phyloP scores from a whole-genome alignment of 2,113 vertebrate species.

The Macquaria australasica region DNA sequence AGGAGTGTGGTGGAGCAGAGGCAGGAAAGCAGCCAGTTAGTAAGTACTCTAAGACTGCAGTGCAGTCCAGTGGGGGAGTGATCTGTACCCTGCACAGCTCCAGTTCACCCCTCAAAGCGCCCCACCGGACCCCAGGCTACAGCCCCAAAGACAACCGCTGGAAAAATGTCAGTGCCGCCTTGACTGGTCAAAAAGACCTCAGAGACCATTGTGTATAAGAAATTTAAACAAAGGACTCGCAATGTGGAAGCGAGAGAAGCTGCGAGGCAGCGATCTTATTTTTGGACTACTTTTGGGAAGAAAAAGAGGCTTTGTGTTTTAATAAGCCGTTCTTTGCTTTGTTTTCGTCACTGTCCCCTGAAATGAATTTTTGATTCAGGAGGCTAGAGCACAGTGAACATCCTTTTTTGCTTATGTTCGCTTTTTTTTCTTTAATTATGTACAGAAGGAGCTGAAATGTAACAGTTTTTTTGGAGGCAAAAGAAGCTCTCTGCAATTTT shows the following conservation, averaged over 20 bases:
- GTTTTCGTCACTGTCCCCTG: slow-evolving; percentile 71
- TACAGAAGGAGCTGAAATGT: slow-evolving; percentile 83
- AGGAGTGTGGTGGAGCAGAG: slow-evolving; percentile 82
- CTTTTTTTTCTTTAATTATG: slow-evolving; percentile 83
- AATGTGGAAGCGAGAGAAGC: slow-evolving; percentile 55
- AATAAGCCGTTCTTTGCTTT: slow-evolving; percentile 73
- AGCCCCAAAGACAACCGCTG: slow-evolving; percentile 96
- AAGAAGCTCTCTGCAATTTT: slow-evolving; percentile 78
- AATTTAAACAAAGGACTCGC: slow-evolving; percentile 55
- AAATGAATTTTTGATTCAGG: slow-evolving; percentile 56
- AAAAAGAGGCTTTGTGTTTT: slow-evolving; percentile 73
- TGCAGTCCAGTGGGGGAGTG: slow-evolving; percentile 85
- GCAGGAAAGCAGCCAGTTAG: slow-evolving; percentile 89
- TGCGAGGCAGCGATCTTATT: slow-evolving; percentile 68
- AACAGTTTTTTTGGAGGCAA: slow-evolving; percentile 78
- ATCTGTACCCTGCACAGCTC: slow-evolving; percentile 86
- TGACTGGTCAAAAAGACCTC: slow-evolving; percentile 82
- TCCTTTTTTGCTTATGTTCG: slow-evolving; percentile 78
- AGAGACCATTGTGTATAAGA: slow-evolving; percentile 86
- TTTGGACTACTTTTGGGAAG: slow-evolving; percentile 65
- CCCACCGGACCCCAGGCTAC: slow-evolving; percentile 86
- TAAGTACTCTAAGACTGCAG: slow-evolving; percentile 88
- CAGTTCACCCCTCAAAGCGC: slow-evolving; percentile 87
- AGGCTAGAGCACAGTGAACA: slow-evolving; percentile 67
- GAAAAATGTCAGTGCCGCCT: slow-evolving; percentile 86